A percentile compares a stretch with the other conserved stretches of the same genome.
phyloP scores from a whole-genome alignment of 2,797 vertebrate genomes.

The Pangasius krempfi region DNA sequence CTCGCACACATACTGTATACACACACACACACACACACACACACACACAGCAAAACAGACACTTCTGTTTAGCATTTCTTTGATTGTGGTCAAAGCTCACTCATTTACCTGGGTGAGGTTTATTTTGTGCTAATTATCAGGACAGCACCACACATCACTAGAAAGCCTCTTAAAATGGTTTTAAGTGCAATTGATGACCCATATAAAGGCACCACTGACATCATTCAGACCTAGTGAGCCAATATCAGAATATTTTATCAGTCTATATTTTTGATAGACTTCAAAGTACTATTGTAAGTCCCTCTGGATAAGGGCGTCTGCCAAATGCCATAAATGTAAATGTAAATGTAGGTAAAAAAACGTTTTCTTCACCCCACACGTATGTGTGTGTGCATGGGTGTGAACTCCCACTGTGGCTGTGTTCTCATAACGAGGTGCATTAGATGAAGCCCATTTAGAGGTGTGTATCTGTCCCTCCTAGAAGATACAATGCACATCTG shows the following conservation, averaged over 20 bases:
- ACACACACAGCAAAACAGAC: neutral
- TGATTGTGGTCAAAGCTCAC: neutral
- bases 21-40: neutral
- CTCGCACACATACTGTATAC: slow-evolving; percentile 10
- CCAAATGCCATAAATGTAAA: too few species aligned
- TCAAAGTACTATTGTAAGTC: too few species aligned
- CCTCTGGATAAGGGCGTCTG: too few species aligned
- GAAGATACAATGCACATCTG: neutral
- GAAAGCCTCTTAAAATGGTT: neutral
- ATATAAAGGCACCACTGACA: neutral
- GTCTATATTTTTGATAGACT: too few species aligned
- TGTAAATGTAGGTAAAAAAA: neutral
- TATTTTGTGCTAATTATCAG: neutral
- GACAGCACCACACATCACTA: neutral
- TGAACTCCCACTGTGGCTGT: neutral
- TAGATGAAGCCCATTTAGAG: neutral
- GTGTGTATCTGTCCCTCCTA: neutral
- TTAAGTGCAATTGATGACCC: neutral
- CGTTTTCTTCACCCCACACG: neutral
- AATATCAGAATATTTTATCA: too few species aligned
- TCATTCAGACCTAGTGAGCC: neutral
- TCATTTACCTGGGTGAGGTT: neutral
- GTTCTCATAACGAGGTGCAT: neutral
- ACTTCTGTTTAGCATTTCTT: neutral
- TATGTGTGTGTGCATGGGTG: neutral